Evolutionary conservation across 2,888 invertebrate species (phyloP).

Genomic region (Stictocephala bisonia): DNA sequence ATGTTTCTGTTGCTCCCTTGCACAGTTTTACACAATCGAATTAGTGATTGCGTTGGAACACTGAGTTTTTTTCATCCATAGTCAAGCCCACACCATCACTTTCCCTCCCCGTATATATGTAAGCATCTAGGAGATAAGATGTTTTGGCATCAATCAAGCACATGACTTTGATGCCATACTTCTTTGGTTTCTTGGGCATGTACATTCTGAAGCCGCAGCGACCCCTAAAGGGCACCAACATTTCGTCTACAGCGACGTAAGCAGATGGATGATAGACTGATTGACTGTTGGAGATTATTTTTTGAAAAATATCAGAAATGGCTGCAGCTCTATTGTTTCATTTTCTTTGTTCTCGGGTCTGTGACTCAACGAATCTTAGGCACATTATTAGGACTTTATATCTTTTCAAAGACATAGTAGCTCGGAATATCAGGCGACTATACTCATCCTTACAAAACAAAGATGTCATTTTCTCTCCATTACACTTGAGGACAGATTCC

Average conservation of each 20-base stretch:
- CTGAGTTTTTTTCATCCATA: too few species aligned
- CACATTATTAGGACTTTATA: not conserved
- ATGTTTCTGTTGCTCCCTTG: not conserved
- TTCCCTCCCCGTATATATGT: slow-evolving; percentile 10
- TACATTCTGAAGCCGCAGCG: not conserved
- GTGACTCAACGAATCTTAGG: not conserved
- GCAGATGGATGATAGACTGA: not conserved
- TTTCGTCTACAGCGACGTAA: not conserved
- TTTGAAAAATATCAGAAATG: not conserved
- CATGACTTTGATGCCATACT: slow-evolving; percentile 8
- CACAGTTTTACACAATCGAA: not conserved
- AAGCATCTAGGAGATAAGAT: slow-evolving; percentile 9
- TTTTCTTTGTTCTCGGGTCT: slow-evolving; percentile 1
- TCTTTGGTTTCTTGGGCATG: slow-evolving; percentile 22
- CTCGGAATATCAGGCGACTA: slow-evolving; percentile 8
- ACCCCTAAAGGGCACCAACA: slow-evolving; percentile 4
- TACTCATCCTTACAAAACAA: slow-evolving; percentile 7
- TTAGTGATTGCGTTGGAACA: too few species aligned
- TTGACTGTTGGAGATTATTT: slow-evolving; percentile 14
- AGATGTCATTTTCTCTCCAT: slow-evolving; percentile 1
- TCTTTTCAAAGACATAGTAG: not conserved
- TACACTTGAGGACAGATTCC: not conserved
- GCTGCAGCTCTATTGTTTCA: slow-evolving; percentile 1
- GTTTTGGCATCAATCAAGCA: slow-evolving; percentile 5
- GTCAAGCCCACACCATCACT: slow-evolving; percentile 8